These are phyloP conservation scores for Lasioglossum vierecki DNA, from an alignment of 2,888 invertebrate genomes.

Conservation along the genomic window DNA sequence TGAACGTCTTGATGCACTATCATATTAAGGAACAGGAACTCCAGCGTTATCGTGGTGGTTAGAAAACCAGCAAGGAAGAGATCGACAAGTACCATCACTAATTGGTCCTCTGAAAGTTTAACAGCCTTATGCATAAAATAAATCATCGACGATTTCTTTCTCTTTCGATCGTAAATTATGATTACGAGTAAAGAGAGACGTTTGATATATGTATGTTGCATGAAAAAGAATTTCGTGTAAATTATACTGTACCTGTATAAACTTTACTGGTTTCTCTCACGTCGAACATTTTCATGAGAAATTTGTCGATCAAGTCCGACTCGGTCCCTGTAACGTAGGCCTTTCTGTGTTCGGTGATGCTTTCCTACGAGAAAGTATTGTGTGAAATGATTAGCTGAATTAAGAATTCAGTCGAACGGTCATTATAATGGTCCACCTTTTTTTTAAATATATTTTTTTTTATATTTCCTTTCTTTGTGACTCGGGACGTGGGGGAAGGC, in stretches of 20 bases:
- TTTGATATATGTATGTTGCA: no score
- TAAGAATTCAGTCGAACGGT: background rate
- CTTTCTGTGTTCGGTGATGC: conserved; percentile 86
- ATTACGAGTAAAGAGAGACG: background rate
- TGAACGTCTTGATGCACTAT: conserved; percentile 87
- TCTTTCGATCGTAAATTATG: background rate
- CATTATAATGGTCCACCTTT: no score
- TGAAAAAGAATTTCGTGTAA: background rate
- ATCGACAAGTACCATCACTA: conserved; percentile 88
- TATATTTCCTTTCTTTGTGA: no score
- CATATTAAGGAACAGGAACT: conserved; percentile 87
- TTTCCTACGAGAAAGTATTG: conserved; percentile 78
- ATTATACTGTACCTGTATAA: conserved; percentile 53
- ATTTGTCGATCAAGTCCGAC: conserved; percentile 88
- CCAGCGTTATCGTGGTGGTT: conserved; percentile 87
- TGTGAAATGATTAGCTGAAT: background rate
- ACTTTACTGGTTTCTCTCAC: conserved; percentile 74
- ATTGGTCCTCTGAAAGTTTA: conserved; percentile 86
- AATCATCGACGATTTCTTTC: background rate
- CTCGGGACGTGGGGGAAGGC: no score
- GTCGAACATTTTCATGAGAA: conserved; percentile 86
- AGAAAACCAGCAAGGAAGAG: conserved; percentile 88
- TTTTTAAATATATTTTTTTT: no score
- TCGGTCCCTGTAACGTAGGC: conserved; percentile 84
- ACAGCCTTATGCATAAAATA: background rate